Conservation (phyloP, 2,113 vertebrate genomes). For the Dendrocopos noguchii region DNA sequence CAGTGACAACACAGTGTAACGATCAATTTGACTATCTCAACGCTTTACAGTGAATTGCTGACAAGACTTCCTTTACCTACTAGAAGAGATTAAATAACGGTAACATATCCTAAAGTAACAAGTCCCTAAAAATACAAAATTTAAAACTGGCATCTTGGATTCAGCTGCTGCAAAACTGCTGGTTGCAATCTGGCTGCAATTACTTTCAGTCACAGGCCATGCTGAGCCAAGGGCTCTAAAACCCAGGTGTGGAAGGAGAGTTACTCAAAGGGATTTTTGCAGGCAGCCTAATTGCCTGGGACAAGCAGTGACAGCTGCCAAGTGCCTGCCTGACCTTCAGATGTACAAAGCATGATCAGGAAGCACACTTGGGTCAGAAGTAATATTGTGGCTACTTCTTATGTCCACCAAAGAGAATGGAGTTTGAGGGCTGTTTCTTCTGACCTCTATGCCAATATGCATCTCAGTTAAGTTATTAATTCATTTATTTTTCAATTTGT, state of each 20-base stretch:
- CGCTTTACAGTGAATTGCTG: neutral
- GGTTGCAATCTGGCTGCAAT: neutral
- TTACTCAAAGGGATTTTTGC: neutral
- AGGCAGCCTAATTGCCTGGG: neutral
- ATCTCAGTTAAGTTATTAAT: neutral
- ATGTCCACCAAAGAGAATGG: neutral
- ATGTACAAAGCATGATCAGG: neutral
- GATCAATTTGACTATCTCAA: neutral
- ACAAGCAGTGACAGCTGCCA: neutral
- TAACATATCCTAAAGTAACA: neutral
- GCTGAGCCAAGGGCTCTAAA: neutral
- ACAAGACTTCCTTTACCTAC: neutral
- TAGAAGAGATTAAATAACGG: neutral
- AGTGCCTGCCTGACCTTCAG: neutral
- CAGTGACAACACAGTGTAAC: neutral
- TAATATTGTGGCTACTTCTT: neutral
- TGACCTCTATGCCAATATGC: neutral
- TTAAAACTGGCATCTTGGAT: neutral
- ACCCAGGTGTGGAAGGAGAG: neutral
- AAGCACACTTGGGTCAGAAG: neutral
- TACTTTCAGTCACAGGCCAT: neutral
- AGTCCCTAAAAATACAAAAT: neutral
- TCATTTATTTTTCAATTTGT: neutral
- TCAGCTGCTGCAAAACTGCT: neutral
- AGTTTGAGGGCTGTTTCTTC: neutral